Base-by-base conservation (phyloP, 2,888 invertebrate genomes). In the Oeneis ivallda region DNA sequence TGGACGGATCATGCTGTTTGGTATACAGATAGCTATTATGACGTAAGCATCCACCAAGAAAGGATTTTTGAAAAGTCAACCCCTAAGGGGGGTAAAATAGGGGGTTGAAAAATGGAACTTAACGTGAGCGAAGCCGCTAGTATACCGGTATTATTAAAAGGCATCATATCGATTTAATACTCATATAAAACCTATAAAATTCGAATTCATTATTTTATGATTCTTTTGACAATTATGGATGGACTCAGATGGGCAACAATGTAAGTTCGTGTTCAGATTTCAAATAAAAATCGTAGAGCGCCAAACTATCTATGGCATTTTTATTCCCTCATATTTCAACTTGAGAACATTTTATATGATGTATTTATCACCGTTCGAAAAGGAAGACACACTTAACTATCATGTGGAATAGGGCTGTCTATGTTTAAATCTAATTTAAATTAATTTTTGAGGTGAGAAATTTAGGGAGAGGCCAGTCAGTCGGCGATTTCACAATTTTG, bases 301-400 rank as follows among this genome's bases (percentile, higher is more conserved):
- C 17, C 39, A 54, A 15, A 34, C 26, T 26, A 26, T 26, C 17
- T 13, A 49, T 37, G 19, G 15, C 59, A 41, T 59, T 49, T 54
- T 59, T 47, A 59, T 49, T 37, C 15, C 7, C 5, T 19, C 37
- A 59, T 59, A 59, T 59, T 59, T 59, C 49, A 34, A n/a, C 13
- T 59, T 7, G 39, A 39, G 17, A 59, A 34, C 58, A 37, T 37
- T 32, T 19, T 49, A 49, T 57, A 7, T 54, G 9, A 37, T 37
- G 37, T 57, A 62, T 47, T 68, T 62, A 56, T 62, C 41, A 62
- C 50, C 41, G 59, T 59, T 59, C 39, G 26, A 47, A 68, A 68
- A 59, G 43, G 15, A 49, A 17, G 26, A 17, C 17, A 13, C 59
- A 59, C 59, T 49, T 17, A 62, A 43, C 49, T 61, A 61, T 13